These are phyloP conservation scores for Hypena proboscidalis DNA, from an alignment of 2,888 invertebrate genomes.

Conservation along the genomic window DNA sequence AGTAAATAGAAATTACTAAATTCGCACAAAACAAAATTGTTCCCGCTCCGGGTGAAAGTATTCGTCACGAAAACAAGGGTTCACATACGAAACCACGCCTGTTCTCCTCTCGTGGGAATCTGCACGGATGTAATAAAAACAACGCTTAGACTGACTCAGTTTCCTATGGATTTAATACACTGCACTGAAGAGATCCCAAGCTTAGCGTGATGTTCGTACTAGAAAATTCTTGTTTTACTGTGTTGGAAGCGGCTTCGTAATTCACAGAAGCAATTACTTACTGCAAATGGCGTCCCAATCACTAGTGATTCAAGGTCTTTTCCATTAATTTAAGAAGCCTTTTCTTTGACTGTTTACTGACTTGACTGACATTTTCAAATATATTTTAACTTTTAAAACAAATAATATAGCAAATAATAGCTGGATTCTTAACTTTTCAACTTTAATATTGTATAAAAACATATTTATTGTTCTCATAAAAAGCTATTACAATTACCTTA, in stretches of 20 bases:
- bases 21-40: slow-evolving; percentile 29
- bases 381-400: too few relatives aligned
- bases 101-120: slow-evolving; percentile 22
- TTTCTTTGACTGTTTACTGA: too few relatives aligned
- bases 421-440: too few relatives aligned
- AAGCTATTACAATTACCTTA: too few relatives aligned
- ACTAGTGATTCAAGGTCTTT: too few relatives aligned
- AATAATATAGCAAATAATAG: too few relatives aligned
- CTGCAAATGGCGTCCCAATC: too few relatives aligned
- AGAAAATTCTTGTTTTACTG: not conserved
- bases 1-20: slow-evolving; percentile 34
- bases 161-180: slow-evolving; percentile 19
- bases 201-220: not conserved
- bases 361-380: too few relatives aligned
- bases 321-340: too few relatives aligned
- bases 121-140: slow-evolving; percentile 30
- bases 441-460: too few relatives aligned
- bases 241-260: not conserved
- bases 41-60: slow-evolving; percentile 15
- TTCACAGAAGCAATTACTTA: not conserved
- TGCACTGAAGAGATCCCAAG: slow-evolving; percentile 1
- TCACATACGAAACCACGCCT: slow-evolving; percentile 21
- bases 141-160: slow-evolving; percentile 28
- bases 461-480: too few relatives aligned
- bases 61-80: slow-evolving; percentile 28